Evolutionary conservation across 2,797 vertebrate genomes (phyloP), one percentile per base, ranked within the genome.

Genomic region (Benthosema pterotum): DNA sequence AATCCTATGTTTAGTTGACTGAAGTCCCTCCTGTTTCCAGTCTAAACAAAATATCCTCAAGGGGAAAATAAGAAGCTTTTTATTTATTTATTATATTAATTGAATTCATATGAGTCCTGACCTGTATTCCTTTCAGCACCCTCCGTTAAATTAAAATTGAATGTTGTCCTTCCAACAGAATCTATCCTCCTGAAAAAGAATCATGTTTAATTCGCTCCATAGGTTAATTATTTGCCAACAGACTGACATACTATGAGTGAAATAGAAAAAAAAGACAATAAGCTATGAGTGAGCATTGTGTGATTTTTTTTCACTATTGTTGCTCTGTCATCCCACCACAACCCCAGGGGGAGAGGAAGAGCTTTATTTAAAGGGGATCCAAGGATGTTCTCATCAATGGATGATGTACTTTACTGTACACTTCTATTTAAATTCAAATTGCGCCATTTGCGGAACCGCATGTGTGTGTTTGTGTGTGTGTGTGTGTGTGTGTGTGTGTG

Each of bases 341-440:
- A 83, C 78, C 69, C 57, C 67, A 53, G 58, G 52, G 52, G 38
- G 52, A 60, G 18, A 75, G 57, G 74, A 53, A 74, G 65, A 80
- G 81, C 69, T 65, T 72, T 87, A 77, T 85, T 89, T 85, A 83
- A 79, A 86, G 79, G 71, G 83, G 68, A 72, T 65, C 69, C 56
- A 64, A 79, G 78, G 75, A 83, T 76, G 77, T 86, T 69, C 73
- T 80, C 69, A 53, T 78, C 82, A 89, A 84, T 83, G 77, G 80
- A 87, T 65, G 79, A 82, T 82, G 78, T 74, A 78, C 80, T 86
- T 84, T 85, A 82, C 77, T 79, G 75, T 86, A 83, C 79, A 73
- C 78, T 83, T 80, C 82, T 87, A 86, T 90, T 91, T 91, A 79
- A 82, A 91, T 87, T 84, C 72, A 81, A 88, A 78, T 85, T 57